These are phyloP conservation scores for Periophthalmus modestus DNA, from an alignment of 2,113 vertebrate genomes.

Conservation along the genomic window DNA sequence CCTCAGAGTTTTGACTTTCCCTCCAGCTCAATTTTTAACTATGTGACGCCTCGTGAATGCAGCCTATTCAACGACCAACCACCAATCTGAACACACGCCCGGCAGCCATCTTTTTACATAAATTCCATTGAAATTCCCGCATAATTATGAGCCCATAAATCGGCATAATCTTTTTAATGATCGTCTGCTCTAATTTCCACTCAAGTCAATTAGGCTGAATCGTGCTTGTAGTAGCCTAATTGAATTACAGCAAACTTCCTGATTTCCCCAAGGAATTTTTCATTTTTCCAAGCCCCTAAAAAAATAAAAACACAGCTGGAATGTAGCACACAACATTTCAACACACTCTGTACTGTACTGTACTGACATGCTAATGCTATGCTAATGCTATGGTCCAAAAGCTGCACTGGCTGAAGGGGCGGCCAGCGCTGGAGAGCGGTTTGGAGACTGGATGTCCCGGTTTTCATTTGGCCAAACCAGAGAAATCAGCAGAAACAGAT, in stretches of 20 bases:
- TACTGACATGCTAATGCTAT: constrained; percentile 54
- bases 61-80: neutral
- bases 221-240: constrained; percentile 30
- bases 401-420: constrained; percentile 33
- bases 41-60: neutral
- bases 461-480: constrained; percentile 51
- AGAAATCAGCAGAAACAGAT: constrained; percentile 70
- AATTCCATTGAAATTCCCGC: neutral
- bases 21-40: neutral
- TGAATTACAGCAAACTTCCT: constrained; percentile 31
- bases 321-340: constrained; percentile 37
- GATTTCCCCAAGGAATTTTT: constrained; percentile 47
- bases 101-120: neutral
- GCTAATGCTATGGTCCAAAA: constrained; percentile 11
- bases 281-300: constrained; percentile 20
- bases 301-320: constrained; percentile 19
- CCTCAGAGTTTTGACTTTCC: neutral
- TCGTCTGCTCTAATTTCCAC: constrained; percentile 1
- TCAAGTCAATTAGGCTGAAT: constrained; percentile 45
- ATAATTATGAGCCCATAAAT: constrained; percentile 5
- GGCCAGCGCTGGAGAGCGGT: constrained; percentile 45
- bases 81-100: neutral
- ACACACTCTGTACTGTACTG: constrained; percentile 45
- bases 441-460: constrained; percentile 55
- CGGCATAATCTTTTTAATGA: neutral